These are phyloP conservation scores for Premnoplex brunnescens DNA, from an alignment of 2,797 vertebrate genomes.

Conservation along the genomic window DNA sequence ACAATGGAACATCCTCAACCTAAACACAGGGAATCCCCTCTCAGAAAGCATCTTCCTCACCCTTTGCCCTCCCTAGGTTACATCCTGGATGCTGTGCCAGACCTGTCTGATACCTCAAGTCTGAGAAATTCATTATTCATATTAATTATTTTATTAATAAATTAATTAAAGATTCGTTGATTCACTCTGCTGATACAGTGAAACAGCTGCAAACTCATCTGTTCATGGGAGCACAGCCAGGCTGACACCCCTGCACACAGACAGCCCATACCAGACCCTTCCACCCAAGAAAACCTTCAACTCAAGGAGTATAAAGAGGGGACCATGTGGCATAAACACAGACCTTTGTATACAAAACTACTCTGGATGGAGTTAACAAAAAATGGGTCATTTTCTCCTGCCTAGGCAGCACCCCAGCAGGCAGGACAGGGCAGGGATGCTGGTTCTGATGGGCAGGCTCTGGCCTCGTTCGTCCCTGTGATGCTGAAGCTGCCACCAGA, in stretches of 20 bases:
- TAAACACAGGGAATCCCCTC: not conserved
- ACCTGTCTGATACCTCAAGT: not conserved
- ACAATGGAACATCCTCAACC: not conserved
- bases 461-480: not conserved
- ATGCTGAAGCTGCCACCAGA: not conserved
- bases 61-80: not conserved
- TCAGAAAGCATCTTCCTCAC: not conserved
- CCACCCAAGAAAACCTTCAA: not conserved
- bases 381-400: not conserved
- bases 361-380: not conserved
- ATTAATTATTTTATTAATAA: not conserved
- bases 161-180: not conserved
- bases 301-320: not conserved
- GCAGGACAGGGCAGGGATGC: not conserved
- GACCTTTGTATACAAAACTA: not conserved
- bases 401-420: not conserved
- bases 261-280: not conserved
- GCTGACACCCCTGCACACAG: not conserved
- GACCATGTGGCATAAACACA: fast-evolving
- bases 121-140: not conserved
- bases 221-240: not conserved
- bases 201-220: slow-evolving; percentile 25
- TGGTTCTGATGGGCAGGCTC: not conserved
- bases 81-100: not conserved
- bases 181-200: not conserved